Percentiles rank a stretch among this genome's conserved stretches.
phyloP scores from a whole-genome alignment of 2,797 vertebrate species.

The Enteromius thamalakanensis region DNA sequence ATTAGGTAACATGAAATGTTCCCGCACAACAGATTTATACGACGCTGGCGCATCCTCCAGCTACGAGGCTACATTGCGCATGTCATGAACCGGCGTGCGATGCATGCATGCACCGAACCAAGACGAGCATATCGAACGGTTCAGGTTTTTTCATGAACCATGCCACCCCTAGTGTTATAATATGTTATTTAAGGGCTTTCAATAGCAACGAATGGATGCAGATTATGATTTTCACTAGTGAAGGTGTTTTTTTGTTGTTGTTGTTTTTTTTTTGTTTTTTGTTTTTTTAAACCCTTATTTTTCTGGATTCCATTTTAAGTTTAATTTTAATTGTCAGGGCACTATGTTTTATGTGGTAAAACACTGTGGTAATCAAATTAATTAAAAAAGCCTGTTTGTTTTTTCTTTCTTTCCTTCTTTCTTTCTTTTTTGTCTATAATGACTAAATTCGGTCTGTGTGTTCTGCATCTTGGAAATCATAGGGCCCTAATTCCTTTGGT shows the following conservation, averaged over 20 bases:
- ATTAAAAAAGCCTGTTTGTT: background rate
- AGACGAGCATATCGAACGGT: too few species aligned
- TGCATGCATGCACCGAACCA: too few species aligned
- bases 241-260: background rate
- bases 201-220: background rate
- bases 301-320: background rate
- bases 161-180: too few species aligned
- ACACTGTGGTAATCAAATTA: too few species aligned
- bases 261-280: background rate
- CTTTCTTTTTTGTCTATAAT: background rate
- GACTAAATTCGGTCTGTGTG: background rate
- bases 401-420: too few species aligned
- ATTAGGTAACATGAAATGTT: too few species aligned
- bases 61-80: too few species aligned
- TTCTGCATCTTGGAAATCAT: background rate
- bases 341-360: background rate
- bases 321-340: background rate
- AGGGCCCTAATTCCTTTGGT: background rate
- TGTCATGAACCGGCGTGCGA: too few species aligned
- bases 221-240: background rate
- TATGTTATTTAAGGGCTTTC: background rate
- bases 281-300: background rate
- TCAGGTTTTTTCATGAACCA: too few species aligned
- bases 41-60: too few species aligned
- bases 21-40: too few species aligned